Percentiles rank a stretch among this genome's conserved stretches.
Evolutionary conservation across 2,888 invertebrate genomes (phyloP).

Genomic region (Diarsia dahlii): DNA sequence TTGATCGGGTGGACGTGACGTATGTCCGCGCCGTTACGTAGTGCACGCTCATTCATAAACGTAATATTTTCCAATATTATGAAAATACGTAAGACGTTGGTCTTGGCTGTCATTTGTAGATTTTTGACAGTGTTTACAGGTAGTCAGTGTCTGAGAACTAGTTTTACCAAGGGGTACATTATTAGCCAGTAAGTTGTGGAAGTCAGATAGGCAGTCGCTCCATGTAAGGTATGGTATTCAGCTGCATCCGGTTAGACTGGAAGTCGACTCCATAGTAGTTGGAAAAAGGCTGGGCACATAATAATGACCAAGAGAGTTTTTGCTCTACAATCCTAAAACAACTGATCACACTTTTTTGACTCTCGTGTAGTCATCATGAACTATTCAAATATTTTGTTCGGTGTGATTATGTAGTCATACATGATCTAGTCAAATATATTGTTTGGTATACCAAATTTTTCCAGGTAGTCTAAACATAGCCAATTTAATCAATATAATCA

Average conservation of each 20-base stretch:
- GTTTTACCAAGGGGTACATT: background rate
- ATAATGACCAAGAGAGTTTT: slow-evolving; percentile 13
- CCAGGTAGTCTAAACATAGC: slow-evolving; percentile 32
- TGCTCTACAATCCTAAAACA: background rate
- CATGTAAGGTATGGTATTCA: background rate
- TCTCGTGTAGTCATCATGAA: background rate
- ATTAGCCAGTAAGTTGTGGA: no score
- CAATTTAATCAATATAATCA: slow-evolving; percentile 26
- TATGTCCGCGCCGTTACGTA: slow-evolving; percentile 49
- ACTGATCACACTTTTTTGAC: background rate
- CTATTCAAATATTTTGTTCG: slow-evolving; percentile 14
- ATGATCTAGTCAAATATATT: slow-evolving; percentile 10
- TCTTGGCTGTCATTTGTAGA: background rate
- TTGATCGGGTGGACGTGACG: slow-evolving; percentile 71
- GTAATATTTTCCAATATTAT: slow-evolving; percentile 59
- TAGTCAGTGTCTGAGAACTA: background rate
- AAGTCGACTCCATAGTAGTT: background rate
- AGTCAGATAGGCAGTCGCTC: background rate
- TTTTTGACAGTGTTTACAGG: background rate
- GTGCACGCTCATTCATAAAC: slow-evolving; percentile 64
- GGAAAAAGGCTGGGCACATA: background rate
- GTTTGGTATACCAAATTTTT: slow-evolving; percentile 42
- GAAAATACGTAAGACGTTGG: slow-evolving; percentile 19
- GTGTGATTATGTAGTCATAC: background rate
- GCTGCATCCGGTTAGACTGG: background rate